A percentile compares a stretch with the other conserved stretches of the same genome.
Conservation (phyloP, 23 tunicate genomes). For the Trididemnum clinides region DNA sequence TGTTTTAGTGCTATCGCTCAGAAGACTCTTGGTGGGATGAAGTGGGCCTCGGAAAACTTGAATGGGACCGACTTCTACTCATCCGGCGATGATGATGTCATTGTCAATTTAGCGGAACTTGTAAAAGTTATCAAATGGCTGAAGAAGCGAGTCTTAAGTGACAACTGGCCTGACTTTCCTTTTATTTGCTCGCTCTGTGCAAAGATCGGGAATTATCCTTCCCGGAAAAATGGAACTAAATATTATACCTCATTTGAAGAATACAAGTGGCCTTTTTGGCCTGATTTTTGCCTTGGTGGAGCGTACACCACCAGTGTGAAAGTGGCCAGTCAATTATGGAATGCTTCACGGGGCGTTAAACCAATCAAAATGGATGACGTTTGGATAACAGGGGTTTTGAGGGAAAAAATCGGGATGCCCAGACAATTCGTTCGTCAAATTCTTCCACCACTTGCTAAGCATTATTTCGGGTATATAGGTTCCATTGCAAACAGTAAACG, state of each 20-base stretch:
- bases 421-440: not conserved
- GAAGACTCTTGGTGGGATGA: conserved; percentile 15
- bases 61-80: not conserved
- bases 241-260: not conserved
- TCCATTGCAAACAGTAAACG: not conserved
- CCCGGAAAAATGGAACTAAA: not conserved
- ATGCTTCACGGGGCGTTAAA: not conserved
- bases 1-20: not conserved
- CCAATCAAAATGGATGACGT: conserved; percentile 30
- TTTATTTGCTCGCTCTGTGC: not conserved
- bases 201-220: not conserved
- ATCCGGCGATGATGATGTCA: conserved; percentile 21
- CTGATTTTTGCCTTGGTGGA: conserved; percentile 33
- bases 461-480: not conserved
- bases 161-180: conserved; percentile 1
- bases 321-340: not conserved
- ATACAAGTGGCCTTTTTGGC: conserved; percentile 13
- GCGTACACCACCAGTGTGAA: conserved; percentile 20
- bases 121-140: not conserved
- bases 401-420: conserved; percentile 29
- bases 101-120: not conserved
- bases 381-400: conserved; percentile 25
- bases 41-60: conserved; percentile 6
- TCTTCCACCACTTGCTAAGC: not conserved
- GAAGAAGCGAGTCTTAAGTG: not conserved